Conservation (phyloP, 2,797 vertebrate genomes). For the Malacoraja senta region DNA sequence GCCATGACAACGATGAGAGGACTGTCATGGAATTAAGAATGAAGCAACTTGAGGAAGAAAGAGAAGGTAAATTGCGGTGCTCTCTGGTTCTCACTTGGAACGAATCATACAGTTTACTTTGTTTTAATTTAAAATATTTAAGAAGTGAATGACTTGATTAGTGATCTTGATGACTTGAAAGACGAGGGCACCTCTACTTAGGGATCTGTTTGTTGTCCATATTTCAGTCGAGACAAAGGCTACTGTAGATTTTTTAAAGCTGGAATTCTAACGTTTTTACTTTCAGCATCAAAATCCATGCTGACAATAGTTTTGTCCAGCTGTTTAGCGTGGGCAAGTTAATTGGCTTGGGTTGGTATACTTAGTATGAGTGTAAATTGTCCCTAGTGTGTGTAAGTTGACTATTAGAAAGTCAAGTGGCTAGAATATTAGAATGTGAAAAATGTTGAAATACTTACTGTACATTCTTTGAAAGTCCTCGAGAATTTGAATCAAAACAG, state of each 20-base stretch:
- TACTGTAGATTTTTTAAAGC: background rate
- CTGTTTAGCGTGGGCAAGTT: too few species aligned
- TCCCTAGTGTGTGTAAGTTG: too few species aligned
- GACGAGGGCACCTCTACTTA: background rate
- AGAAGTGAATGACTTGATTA: background rate
- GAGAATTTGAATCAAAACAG: background rate
- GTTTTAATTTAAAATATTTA: conserved; percentile 42
- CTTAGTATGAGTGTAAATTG: too few species aligned
- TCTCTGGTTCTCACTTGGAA: background rate
- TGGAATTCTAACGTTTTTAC: background rate
- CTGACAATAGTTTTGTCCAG: background rate
- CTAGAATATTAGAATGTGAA: background rate
- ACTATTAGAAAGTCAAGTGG: background rate
- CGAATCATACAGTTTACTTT: background rate
- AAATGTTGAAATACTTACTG: background rate
- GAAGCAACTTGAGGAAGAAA: conserved; percentile 81
- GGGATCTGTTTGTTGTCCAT: background rate
- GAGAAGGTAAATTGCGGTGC: conserved; percentile 72
- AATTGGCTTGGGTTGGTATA: too few species aligned
- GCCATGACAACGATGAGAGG: conserved; percentile 71
- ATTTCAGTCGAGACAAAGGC: background rate
- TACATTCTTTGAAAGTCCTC: background rate
- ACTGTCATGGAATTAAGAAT: conserved; percentile 67
- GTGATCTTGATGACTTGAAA: too few species aligned
- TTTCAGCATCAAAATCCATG: background rate